These are phyloP conservation scores for Pterocles burchelli DNA, from an alignment of 2,113 vertebrate species.

Conservation along the genomic window DNA sequence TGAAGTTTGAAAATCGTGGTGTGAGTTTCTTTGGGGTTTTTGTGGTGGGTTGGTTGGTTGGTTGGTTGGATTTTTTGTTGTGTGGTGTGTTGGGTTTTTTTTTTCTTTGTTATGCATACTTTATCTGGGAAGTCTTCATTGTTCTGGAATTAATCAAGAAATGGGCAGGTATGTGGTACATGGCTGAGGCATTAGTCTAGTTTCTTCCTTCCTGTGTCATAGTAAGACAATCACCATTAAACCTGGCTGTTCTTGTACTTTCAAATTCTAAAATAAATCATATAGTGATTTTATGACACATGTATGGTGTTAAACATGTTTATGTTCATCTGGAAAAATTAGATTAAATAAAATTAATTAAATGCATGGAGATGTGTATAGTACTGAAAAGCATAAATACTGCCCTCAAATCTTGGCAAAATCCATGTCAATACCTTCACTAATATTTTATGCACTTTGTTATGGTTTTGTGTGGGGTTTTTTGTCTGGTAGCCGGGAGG, in stretches of 20 bases:
- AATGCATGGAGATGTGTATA: accelerated
- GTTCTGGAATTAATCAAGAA: neutral
- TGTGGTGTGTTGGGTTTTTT: neutral
- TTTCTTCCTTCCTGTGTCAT: neutral
- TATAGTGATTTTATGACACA: neutral
- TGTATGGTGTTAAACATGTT: accelerated
- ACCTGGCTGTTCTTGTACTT: neutral
- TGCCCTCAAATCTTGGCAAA: neutral
- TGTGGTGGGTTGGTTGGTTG: no score
- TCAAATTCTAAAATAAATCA: neutral
- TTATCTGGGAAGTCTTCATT: neutral
- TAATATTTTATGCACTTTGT: neutral
- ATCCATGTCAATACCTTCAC: neutral
- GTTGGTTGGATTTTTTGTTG: no score
- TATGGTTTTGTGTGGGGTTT: no score
- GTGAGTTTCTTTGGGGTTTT: no score
- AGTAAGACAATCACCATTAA: neutral
- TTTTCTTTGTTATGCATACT: neutral
- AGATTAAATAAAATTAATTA: neutral
- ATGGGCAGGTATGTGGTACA: accelerated
- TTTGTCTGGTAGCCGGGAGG: no score
- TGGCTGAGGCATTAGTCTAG: neutral
- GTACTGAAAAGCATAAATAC: neutral
- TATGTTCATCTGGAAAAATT: neutral
- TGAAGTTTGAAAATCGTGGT: neutral